Evolutionary conservation across 2,797 vertebrate species (phyloP), one percentile per base, ranked within the genome.

Genomic region (Phalanger gymnotis): DNA sequence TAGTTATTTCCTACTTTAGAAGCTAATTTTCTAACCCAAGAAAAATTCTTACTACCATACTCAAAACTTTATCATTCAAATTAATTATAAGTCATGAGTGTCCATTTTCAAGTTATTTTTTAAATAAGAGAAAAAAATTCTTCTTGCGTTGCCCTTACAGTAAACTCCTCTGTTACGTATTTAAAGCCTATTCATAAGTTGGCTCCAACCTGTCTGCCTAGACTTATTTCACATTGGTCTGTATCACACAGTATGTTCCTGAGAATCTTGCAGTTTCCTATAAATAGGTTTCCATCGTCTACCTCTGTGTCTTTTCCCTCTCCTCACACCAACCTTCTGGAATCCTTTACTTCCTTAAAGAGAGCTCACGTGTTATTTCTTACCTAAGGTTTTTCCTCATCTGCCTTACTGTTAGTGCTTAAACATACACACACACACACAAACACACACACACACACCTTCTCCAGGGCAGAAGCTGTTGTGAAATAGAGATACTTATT

Each of bases 41-140:
- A 87, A 97, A 95, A 93, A 94, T 28, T 91, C 3, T 87, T 51
- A 54, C 91, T 91, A 95, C 54, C 89, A 94, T 55, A 95, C 92
- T 95, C 95, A 97, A 96, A 96, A 97, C 89, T 95, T 94, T 94
- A 97, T 92, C 52, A 96, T 96, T 96, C 47, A 94, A 57, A 96
- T 97, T 96, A 91, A 96, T 95, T 94, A 57, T 53, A 94, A 94
- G 91, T 96, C 94, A 95, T 96, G 93, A 96, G 55, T 91, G 34
- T 93, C 93, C 94, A 92, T 92, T 97, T 96, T 96, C 94, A 96
- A 92, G 54, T 96, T 95, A 89, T 93, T 94, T 93, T 97, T 95
- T 58, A 93, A 90, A 91, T 93, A 96, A 53, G 94, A 66, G 53
- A 93, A 91, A 87, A 51, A 94, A 91, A 92, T 96, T 96, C 25